Percentiles rank a stretch among this genome's conserved stretches.
Conservation (phyloP, 2,113 vertebrate genomes). For the Bubalus kerabau region DNA sequence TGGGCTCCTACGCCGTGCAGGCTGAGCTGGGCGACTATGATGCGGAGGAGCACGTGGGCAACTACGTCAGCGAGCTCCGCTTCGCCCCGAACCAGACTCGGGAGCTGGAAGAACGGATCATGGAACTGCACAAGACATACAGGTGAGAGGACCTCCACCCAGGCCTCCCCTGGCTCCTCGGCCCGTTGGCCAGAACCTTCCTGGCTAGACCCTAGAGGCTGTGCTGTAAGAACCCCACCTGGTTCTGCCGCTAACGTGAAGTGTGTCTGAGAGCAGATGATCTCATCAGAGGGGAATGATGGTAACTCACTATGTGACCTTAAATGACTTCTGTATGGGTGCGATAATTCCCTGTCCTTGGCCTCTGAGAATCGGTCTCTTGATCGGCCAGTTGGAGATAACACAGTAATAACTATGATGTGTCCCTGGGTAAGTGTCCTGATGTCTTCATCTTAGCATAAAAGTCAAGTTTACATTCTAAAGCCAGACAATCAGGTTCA, state of each 20-base stretch:
- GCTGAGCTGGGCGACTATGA: slow-evolving; percentile 96
- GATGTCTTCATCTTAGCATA: background rate
- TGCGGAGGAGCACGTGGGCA: slow-evolving; percentile 89
- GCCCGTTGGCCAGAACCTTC: background rate
- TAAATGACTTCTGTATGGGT: background rate
- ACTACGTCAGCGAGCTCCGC: slow-evolving; percentile 93
- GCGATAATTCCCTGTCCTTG: background rate
- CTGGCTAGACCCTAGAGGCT: background rate
- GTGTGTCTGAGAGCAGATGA: background rate
- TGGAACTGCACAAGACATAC: slow-evolving; percentile 97
- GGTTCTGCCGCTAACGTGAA: background rate
- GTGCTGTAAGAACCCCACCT: background rate
- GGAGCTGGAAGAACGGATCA: slow-evolving; percentile 96
- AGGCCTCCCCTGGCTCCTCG: background rate
- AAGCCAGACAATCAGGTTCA: background rate
- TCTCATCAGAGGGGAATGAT: background rate
- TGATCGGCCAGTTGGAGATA: background rate
- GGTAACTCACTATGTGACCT: background rate
- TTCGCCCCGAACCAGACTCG: slow-evolving; percentile 97
- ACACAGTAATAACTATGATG: background rate
- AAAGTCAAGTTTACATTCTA: background rate
- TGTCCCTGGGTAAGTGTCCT: background rate
- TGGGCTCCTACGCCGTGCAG: slow-evolving; percentile 96
- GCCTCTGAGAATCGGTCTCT: background rate
- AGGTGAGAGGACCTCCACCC: slow-evolving; percentile 79